phyloP scores from a whole-genome alignment of 2,888 invertebrate genomes.

The Ramazzottius varieornatus region DNA sequence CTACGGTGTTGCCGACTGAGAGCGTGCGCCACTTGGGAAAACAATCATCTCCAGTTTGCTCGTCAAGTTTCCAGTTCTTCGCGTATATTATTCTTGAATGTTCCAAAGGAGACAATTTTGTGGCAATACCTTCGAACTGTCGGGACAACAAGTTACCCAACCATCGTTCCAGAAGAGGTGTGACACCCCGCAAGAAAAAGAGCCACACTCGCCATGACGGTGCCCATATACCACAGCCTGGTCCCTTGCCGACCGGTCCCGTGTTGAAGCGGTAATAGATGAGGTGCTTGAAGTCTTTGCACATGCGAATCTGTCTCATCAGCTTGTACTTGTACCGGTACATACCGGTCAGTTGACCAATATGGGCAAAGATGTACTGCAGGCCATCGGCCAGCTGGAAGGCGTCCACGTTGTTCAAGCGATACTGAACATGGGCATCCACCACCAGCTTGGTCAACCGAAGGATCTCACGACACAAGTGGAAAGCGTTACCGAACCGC shows the following conservation, averaged over 20 bases:
- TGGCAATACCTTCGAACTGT: conserved; percentile 68
- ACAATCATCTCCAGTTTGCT: no score
- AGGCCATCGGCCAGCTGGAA: conserved; percentile 92
- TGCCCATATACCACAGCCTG: conserved; percentile 94
- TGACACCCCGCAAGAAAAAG: conserved; percentile 97
- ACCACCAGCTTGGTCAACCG: conserved; percentile 93
- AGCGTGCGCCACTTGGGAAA: no score
- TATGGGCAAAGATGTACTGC: conserved; percentile 97
- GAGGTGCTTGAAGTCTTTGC: conserved; percentile 95
- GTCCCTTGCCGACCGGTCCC: conserved; percentile 90
- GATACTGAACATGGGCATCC: conserved; percentile 95
- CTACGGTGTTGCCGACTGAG: no score
- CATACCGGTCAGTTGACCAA: conserved; percentile 97
- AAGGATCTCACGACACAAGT: conserved; percentile 90
- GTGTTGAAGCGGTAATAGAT: conserved; percentile 98
- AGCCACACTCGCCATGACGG: conserved; percentile 99
- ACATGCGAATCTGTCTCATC: conserved; percentile 97
- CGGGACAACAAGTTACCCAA: conserved; percentile 90
- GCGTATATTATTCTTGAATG: no score
- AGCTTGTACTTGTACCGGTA: conserved; percentile 94
- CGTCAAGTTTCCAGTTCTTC: no score
- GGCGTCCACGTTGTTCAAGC: conserved; percentile 95
- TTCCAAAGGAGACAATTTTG: no score
- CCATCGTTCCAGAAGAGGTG: conserved; percentile 89
- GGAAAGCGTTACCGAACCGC: conserved; percentile 49